Base-by-base conservation (phyloP, 2,888 invertebrate species). In the Mythimna ferrago region DNA sequence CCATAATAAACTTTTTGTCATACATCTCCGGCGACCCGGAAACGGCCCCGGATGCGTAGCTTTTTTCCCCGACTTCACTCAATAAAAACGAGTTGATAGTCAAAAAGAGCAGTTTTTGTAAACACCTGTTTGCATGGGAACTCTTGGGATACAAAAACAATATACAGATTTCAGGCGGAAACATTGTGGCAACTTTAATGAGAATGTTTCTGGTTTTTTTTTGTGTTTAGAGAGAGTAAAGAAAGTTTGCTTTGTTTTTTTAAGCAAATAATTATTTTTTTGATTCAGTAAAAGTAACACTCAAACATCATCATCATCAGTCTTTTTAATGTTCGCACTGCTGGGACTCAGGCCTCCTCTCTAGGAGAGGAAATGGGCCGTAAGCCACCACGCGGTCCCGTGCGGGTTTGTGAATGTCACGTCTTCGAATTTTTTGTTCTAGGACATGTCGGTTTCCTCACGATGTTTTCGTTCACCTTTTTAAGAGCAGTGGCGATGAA, bases 111-210 rank as follows among this genome's bases (percentile, higher is more conserved):
- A 87, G 91, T 95, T 94, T 94, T 94, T 94, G 87, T 94, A 89
- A 81, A 76, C 95, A 95, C 95, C 95, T 95, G 95, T 95, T 91
- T 89, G 89, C 90, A 90, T 95, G 94, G 91, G 95, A 94, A 94
- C 85, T 85, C 76, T 85, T 82, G 88, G 80, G 88, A 81, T 77
- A 85, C 89, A 92, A 83, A 91, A 92, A 91, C 82, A 83, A 26
- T 86, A 81, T 85, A 88, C 90, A 91, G 88, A 92, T 92, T 90
- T 88, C 61, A 71, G 71, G 73, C 79, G 77, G 80, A 82, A 81
- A 68, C 64, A 72, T 76, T 48, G 65, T 73, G 63, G 56, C 73
- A 78, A 73, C 44, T 66, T 78, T 76, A 77, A 74, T 80, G 66
- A 78, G 69, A 76, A 61, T 64, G 48, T 66, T 32, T 57, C 26